Percentiles rank a stretch among this genome's conserved stretches.
These are phyloP conservation scores for Mixornis gularis DNA, from an alignment of 2,113 vertebrate genomes.

Conservation along the genomic window DNA sequence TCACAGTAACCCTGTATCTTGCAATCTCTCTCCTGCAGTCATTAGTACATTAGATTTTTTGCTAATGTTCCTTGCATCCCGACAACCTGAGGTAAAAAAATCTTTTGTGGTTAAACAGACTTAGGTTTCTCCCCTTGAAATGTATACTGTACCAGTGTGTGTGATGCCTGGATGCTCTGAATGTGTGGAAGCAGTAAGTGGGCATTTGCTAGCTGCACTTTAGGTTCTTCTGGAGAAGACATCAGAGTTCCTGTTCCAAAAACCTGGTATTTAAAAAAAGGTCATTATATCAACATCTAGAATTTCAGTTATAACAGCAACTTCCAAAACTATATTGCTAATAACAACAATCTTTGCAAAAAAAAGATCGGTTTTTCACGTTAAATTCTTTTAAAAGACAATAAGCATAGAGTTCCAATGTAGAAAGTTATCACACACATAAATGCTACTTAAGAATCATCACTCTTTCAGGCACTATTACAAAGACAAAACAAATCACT, in stretches of 20 bases:
- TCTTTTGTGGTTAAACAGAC: not conserved
- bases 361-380: not conserved
- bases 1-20: not conserved
- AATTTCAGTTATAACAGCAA: not conserved
- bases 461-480: not conserved
- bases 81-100: not conserved
- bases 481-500: not conserved
- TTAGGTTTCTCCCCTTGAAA: not conserved
- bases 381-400: not conserved
- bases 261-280: slow-evolving; percentile 69
- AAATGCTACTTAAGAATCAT: not conserved
- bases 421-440: not conserved
- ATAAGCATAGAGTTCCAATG: not conserved
- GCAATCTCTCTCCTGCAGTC: not conserved
- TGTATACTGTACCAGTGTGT: slow-evolving; percentile 81
- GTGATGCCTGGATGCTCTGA: slow-evolving; percentile 87
- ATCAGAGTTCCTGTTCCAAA: slow-evolving; percentile 83
- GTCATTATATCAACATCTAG: not conserved
- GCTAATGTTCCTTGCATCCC: not conserved
- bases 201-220: slow-evolving; percentile 71
- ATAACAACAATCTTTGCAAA: not conserved
- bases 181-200: slow-evolving; percentile 87
- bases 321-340: not conserved
- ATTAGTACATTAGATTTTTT: not conserved
- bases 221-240: slow-evolving; percentile 73